These are phyloP conservation scores for Epirrhoe alternata DNA, from an alignment of 2,888 invertebrate genomes.

Conservation along the genomic window DNA sequence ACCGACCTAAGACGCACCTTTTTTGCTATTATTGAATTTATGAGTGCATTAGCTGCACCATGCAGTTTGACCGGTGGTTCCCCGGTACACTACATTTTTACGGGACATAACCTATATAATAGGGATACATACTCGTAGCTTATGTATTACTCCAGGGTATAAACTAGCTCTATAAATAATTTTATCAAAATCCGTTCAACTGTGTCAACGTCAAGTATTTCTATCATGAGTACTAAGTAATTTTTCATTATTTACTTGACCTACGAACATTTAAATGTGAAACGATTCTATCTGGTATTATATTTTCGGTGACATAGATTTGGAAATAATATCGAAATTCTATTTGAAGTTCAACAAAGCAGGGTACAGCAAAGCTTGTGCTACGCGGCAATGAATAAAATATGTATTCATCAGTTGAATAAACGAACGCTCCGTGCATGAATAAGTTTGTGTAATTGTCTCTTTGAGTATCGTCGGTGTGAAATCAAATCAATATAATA, in stretches of 20 bases:
- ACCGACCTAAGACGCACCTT: background rate
- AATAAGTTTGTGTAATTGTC: conserved; percentile 47
- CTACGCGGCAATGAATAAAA: conserved; percentile 75
- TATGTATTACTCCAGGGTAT: too few species aligned
- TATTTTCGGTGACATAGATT: too few species aligned
- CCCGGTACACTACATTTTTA: too few species aligned
- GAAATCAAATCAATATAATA: background rate
- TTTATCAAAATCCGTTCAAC: too few species aligned
- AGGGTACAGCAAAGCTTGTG: conserved; percentile 46
- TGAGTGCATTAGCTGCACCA: background rate
- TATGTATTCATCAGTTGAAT: conserved; percentile 78
- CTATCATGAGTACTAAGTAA: background rate
- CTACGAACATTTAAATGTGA: too few species aligned
- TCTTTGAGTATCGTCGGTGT: conserved; percentile 9
- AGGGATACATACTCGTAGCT: too few species aligned
- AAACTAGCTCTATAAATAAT: too few species aligned
- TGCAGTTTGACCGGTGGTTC: too few species aligned
- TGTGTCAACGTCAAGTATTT: background rate
- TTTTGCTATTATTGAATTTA: background rate
- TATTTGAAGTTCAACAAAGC: background rate
- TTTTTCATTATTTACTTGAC: background rate
- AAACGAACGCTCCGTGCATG: conserved; percentile 68
- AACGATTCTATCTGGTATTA: too few species aligned
- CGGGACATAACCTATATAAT: too few species aligned
- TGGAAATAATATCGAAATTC: background rate